phyloP scores from a whole-genome alignment of 2,888 invertebrate species.

The Crocallis elinguaria region DNA sequence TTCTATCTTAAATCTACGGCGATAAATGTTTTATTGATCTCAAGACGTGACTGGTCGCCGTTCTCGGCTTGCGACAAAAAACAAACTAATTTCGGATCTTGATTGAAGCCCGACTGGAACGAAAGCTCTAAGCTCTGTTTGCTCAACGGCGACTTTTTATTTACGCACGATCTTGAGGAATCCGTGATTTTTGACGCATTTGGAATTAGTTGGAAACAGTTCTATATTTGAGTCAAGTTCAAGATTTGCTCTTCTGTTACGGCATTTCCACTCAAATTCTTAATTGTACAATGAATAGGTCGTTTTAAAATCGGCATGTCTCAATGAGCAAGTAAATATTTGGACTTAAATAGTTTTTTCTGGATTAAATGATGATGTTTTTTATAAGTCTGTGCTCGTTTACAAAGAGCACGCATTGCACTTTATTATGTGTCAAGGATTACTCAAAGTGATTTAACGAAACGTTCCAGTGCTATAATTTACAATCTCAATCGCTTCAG shows the following conservation, averaged over 20 bases:
- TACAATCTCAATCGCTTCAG: constrained; percentile 62
- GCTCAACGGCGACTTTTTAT: constrained; percentile 68
- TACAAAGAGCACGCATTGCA: constrained; percentile 40
- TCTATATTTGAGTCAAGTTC: constrained; percentile 16
- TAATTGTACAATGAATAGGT: too few relatives aligned
- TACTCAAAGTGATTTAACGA: constrained; percentile 71
- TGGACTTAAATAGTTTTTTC: neutral
- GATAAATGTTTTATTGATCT: constrained; percentile 49
- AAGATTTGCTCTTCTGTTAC: constrained; percentile 20
- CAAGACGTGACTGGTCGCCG: constrained; percentile 64
- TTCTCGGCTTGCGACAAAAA: constrained; percentile 69
- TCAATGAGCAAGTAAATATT: too few relatives aligned
- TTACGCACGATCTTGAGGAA: constrained; percentile 75
- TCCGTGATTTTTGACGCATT: constrained; percentile 48
- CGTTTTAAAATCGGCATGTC: too few relatives aligned
- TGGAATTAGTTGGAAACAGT: constrained; percentile 20
- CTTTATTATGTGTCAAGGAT: constrained; percentile 57
- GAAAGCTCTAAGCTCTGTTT: constrained; percentile 70
- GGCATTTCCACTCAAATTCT: neutral
- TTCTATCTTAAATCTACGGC: constrained; percentile 34
- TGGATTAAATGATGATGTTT: neutral
- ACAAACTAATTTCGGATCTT: constrained; percentile 78
- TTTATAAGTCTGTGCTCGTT: constrained; percentile 23
- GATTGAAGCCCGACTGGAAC: constrained; percentile 70
- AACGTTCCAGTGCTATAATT: constrained; percentile 61